These are phyloP conservation scores for Plagodis dolabraria DNA, from an alignment of 2,888 invertebrate genomes.

Conservation along the genomic window DNA sequence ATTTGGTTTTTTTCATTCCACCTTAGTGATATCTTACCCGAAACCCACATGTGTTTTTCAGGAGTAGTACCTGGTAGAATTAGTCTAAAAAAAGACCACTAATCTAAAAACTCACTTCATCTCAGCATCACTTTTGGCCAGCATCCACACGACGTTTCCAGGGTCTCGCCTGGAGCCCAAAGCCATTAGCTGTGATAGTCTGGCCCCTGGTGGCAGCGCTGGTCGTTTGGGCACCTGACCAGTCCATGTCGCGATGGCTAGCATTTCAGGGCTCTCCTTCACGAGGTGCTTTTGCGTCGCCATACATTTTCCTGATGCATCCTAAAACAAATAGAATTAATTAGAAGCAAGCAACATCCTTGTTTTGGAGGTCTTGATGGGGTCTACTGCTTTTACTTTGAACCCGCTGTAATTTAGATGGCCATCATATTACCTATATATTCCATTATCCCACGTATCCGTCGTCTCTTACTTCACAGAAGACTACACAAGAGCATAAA, in stretches of 20 bases:
- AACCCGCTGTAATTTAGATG: no score
- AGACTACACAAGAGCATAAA: no score
- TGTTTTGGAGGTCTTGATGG: no score
- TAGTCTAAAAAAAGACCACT: background rate
- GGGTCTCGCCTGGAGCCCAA: slow-evolving; percentile 88
- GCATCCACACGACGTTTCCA: slow-evolving; percentile 92
- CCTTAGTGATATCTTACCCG: no score
- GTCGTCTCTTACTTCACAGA: no score
- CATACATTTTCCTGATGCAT: slow-evolving; percentile 79
- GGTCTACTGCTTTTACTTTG: no score
- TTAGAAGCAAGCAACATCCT: no score
- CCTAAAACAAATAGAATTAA: slow-evolving; percentile 49
- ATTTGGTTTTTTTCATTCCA: no score
- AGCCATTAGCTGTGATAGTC: slow-evolving; percentile 90
- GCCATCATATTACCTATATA: no score
- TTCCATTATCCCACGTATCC: no score
- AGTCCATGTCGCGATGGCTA: slow-evolving; percentile 93
- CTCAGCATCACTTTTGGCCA: slow-evolving; percentile 91
- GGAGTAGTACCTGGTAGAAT: no score
- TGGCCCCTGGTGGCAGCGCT: slow-evolving; percentile 88
- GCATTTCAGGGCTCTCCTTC: slow-evolving; percentile 91
- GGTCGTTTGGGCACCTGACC: slow-evolving; percentile 91
- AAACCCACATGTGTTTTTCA: no score
- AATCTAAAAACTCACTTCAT: slow-evolving; percentile 86
- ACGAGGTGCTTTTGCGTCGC: slow-evolving; percentile 86